Evolutionary conservation across 2,888 invertebrate species (phyloP).

Genomic region (Microctonus aethiopoides): DNA sequence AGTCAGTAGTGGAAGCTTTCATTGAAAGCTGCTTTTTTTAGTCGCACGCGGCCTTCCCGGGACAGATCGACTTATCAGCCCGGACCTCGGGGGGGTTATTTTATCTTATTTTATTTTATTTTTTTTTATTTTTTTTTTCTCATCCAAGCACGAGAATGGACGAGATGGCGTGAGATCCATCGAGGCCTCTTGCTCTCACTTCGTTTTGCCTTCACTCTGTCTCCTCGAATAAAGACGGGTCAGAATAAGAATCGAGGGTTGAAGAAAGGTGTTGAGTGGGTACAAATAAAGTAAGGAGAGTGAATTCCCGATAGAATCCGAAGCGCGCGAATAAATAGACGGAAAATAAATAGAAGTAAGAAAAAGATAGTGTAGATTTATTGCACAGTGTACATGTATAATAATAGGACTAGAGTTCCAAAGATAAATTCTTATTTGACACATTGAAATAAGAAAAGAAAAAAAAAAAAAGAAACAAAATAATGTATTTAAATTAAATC

Average conservation of each 20-base stretch:
- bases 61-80: conserved; percentile 57
- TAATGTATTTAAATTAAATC: background rate
- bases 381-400: background rate
- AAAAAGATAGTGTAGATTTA: background rate
- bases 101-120: background rate
- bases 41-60: conserved; percentile 41
- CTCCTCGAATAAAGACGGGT: conserved; percentile 50
- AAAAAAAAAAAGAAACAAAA: background rate
- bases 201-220: conserved; percentile 12
- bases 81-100: conserved; percentile 28
- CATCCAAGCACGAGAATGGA: conserved; percentile 26
- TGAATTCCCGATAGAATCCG: conserved; percentile 23
- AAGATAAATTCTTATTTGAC: background rate
- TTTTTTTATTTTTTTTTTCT: conserved; percentile 21
- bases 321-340: conserved; percentile 13
- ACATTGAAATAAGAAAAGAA: background rate
- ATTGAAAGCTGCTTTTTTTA: conserved; percentile 57
- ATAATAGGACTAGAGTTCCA: background rate
- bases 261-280: conserved; percentile 42
- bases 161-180: conserved; percentile 16
- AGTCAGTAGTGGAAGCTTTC: conserved; percentile 47
- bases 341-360: conserved; percentile 13
- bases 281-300: conserved; percentile 39
- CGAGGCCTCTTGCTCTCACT: background rate
- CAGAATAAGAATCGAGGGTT: conserved; percentile 49